Evolutionary conservation across 2,888 invertebrate species (phyloP).

Genomic region (Stegana nigrithorax): DNA sequence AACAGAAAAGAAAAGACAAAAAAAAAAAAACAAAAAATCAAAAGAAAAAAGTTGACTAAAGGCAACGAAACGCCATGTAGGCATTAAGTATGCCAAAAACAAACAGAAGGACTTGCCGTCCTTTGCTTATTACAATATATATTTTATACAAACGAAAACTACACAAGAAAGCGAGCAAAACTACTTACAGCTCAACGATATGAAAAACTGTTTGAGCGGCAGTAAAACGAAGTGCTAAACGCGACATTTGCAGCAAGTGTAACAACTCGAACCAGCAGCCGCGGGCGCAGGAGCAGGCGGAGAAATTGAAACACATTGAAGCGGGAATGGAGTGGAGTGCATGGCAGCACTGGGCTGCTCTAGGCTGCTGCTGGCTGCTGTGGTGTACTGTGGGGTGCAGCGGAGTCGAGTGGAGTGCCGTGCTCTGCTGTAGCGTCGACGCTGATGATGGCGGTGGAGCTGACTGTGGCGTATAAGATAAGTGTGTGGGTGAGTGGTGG

Average conservation of each 20-base stretch:
- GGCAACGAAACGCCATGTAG: neutral
- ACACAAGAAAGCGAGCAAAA: neutral
- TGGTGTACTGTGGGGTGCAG: too few species aligned
- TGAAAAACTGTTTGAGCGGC: neutral
- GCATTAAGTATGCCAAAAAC: neutral
- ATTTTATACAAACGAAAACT: conserved; percentile 14
- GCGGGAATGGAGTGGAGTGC: too few species aligned
- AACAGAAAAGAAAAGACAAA: neutral
- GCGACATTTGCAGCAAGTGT: conserved; percentile 23
- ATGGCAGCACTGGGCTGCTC: too few species aligned
- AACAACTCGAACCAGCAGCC: conserved; percentile 24
- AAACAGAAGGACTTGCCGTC: neutral
- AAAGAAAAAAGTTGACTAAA: neutral
- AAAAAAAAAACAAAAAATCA: neutral
- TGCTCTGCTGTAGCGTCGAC: too few species aligned
- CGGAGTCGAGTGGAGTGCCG: too few species aligned
- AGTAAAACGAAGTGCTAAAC: conserved; percentile 19
- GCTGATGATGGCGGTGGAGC: too few species aligned
- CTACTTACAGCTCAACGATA: neutral
- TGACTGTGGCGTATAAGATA: too few species aligned
- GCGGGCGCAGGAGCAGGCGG: too few species aligned
- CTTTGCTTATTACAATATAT: conserved; percentile 16
- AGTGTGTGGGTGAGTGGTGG: neutral
- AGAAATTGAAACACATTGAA: too few species aligned
- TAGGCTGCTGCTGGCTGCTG: too few species aligned